Evolutionary conservation across 2,113 vertebrate genomes (phyloP).

Genomic region (Collichthys lucidus): DNA sequence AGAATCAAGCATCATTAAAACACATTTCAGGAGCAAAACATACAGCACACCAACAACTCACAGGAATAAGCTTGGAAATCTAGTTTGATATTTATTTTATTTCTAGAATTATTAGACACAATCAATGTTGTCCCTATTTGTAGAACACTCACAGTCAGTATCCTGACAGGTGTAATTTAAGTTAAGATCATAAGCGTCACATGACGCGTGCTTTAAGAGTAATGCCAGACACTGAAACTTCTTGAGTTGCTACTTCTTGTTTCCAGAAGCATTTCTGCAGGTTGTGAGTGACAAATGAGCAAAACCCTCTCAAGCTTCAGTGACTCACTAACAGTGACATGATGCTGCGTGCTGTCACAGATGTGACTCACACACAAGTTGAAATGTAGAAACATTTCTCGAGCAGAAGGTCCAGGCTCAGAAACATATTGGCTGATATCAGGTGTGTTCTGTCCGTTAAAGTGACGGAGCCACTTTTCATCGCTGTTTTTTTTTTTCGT

Average conservation of each 20-base stretch:
- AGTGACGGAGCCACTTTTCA: background rate
- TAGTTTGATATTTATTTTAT: background rate
- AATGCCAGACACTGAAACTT: background rate
- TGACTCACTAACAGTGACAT: conserved; percentile 69
- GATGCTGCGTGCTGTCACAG: conserved; percentile 58
- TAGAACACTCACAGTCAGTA: background rate
- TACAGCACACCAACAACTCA: background rate
- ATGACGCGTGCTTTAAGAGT: background rate
- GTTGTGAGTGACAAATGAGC: conserved; percentile 38
- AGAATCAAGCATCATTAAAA: conserved; percentile 44
- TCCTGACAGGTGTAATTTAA: background rate
- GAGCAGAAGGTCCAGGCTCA: conserved; percentile 31
- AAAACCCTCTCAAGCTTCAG: conserved; percentile 38
- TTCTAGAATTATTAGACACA: background rate
- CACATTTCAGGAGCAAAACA: background rate
- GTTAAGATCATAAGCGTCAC: background rate
- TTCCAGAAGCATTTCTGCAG: conserved; percentile 29
- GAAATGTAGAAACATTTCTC: conserved; percentile 28
- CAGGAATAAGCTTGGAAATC: background rate
- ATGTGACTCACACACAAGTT: conserved; percentile 69
- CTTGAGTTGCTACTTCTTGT: background rate
- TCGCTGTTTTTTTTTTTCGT: background rate
- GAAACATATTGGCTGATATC: conserved; percentile 45
- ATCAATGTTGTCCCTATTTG: background rate
- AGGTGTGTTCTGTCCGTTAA: background rate